Conservation (phyloP, 2,113 vertebrate genomes). For the Solea solea region DNA sequence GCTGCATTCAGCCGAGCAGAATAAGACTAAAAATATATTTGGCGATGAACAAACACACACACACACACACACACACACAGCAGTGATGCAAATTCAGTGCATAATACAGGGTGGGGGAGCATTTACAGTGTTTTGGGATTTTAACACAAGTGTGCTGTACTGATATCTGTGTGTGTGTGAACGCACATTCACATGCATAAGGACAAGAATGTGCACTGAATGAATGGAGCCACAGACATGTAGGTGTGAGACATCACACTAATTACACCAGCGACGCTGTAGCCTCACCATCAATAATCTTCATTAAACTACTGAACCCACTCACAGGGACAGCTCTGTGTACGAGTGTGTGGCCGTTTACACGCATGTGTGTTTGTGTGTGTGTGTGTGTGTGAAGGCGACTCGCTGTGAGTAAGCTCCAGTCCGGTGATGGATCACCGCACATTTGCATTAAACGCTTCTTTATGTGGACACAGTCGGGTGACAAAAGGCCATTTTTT, state of each 20-base stretch:
- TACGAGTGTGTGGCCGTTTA: slow-evolving; percentile 4
- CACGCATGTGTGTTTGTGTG: slow-evolving; percentile 3
- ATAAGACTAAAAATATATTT: slow-evolving; percentile 60
- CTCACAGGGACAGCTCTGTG: slow-evolving; percentile 35
- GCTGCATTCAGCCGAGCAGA: slow-evolving; percentile 59
- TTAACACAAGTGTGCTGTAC: slow-evolving; percentile 7
- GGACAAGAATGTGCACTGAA: slow-evolving; percentile 38
- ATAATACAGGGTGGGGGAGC: slow-evolving; percentile 19
- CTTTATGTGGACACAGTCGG: slow-evolving; percentile 45
- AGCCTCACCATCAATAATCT: slow-evolving; percentile 66
- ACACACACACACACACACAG: background rate
- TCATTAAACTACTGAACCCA: slow-evolving; percentile 69
- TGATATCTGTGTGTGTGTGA: background rate
- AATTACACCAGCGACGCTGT: slow-evolving; percentile 58
- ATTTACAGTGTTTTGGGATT: slow-evolving; percentile 28
- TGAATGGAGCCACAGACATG: slow-evolving; percentile 61
- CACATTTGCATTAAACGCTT: slow-evolving; percentile 62
- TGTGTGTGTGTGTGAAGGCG: slow-evolving; percentile 3
- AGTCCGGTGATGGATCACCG: slow-evolving; percentile 54
- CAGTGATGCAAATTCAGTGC: slow-evolving; percentile 31
- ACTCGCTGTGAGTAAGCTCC: slow-evolving; percentile 27
- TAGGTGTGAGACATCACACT: slow-evolving; percentile 67
- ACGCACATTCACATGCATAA: slow-evolving; percentile 8
- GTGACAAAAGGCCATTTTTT: slow-evolving; percentile 43
- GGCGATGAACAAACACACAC: slow-evolving; percentile 28